Percentiles rank a stretch among this genome's conserved stretches.
phyloP scores from a whole-genome alignment of 2,797 vertebrate species.

The Nyctalus aviator region DNA sequence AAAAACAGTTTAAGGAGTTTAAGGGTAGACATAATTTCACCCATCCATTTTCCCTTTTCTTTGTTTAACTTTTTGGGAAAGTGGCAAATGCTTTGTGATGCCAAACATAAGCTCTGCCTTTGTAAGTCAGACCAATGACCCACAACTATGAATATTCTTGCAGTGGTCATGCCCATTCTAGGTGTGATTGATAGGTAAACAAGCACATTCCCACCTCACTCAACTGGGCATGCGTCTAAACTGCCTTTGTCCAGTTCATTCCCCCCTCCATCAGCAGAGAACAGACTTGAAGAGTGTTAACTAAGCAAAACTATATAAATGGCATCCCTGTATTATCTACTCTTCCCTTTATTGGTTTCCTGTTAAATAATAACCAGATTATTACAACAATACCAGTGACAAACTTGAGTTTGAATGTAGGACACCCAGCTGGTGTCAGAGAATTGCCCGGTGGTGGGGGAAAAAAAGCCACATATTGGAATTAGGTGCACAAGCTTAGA shows the following conservation, averaged over 20 bases:
- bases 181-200: no score
- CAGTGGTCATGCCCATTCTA: not conserved
- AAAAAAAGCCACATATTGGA: not conserved
- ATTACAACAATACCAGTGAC: not conserved
- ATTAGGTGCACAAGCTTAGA: not conserved
- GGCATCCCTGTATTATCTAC: no score
- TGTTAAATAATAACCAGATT: no score
- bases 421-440: not conserved
- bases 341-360: no score
- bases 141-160: not conserved
- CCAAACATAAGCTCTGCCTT: not conserved
- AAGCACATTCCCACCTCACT: no score
- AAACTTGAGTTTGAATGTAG: not conserved
- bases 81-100: not conserved
- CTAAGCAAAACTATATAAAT: no score
- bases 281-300: no score
- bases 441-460: not conserved
- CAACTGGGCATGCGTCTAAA: no score
- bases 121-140: not conserved
- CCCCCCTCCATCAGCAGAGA: no score
- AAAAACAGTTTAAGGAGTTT: constrained; percentile 28
- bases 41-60: not conserved
- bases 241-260: no score
- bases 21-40: not conserved
- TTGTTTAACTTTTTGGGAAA: not conserved